Evolutionary conservation across 2,797 vertebrate genomes (phyloP).

Genomic region (Manis crassicaudata): DNA sequence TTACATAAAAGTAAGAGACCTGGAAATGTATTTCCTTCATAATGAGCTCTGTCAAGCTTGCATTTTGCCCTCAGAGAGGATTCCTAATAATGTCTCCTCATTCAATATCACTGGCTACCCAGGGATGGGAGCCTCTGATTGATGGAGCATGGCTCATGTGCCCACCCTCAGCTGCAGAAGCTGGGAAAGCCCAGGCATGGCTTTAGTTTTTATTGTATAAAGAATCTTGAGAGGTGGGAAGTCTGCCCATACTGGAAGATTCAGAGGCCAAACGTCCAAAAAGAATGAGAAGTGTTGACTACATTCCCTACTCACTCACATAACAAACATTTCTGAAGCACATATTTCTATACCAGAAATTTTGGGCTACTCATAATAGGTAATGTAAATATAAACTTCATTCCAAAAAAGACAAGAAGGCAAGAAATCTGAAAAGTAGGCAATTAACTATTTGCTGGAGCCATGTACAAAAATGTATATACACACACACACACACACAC

Average conservation of each 20-base stretch:
- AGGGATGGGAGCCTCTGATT: background rate
- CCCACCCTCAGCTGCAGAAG: background rate
- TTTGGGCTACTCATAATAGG: background rate
- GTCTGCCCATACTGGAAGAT: background rate
- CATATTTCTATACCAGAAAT: background rate
- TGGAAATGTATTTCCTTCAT: background rate
- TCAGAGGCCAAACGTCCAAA: background rate
- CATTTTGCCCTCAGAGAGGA: background rate
- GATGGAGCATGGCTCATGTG: background rate
- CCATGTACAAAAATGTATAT: background rate
- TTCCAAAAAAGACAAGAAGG: slow-evolving; percentile 3
- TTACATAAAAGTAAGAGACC: background rate
- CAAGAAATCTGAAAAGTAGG: background rate
- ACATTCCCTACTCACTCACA: background rate
- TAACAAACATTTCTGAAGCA: background rate
- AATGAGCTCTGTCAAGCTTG: background rate
- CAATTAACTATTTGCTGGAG: background rate
- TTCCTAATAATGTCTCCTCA: background rate
- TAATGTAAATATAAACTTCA: background rate
- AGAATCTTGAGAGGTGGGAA: background rate
- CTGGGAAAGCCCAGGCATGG: background rate
- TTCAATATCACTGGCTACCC: background rate
- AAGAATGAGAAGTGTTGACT: background rate
- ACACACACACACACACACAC: too few species aligned
- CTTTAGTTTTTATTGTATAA: background rate